Conservation (phyloP, 2,888 invertebrate genomes). For the Merodon equestris region DNA sequence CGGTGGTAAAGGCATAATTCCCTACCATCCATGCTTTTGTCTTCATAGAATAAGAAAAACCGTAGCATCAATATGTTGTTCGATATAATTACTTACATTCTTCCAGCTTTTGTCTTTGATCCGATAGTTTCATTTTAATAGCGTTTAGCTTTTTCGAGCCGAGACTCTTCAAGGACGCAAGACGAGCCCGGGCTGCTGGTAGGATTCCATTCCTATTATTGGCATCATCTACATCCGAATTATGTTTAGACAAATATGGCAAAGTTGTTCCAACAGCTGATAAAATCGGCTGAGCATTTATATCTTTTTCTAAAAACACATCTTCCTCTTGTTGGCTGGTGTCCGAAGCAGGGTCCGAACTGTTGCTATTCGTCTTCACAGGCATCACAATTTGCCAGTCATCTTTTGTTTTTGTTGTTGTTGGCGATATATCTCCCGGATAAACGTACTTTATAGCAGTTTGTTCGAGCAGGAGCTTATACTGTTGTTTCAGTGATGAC, state of each 20-base stretch:
- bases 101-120: slow-evolving; percentile 77
- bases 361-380: slow-evolving; percentile 74
- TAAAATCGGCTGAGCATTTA: slow-evolving; percentile 21
- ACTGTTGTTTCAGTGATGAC: slow-evolving; percentile 86
- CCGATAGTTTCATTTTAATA: slow-evolving; percentile 82
- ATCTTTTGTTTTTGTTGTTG: slow-evolving; percentile 71
- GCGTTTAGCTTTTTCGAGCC: slow-evolving; percentile 85
- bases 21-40: no score
- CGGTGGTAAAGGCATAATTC: no score
- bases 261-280: slow-evolving; percentile 24
- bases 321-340: slow-evolving; percentile 76
- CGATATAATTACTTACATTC: slow-evolving; percentile 75
- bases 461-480: slow-evolving; percentile 90
- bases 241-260: slow-evolving; percentile 14
- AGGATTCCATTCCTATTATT: slow-evolving; percentile 73
- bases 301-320: slow-evolving; percentile 73
- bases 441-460: slow-evolving; percentile 86
- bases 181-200: slow-evolving; percentile 80
- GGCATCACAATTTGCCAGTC: slow-evolving; percentile 79
- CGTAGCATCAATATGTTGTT: no score
- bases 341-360: slow-evolving; percentile 76
- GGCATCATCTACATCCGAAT: slow-evolving; percentile 70
- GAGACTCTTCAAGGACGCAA: slow-evolving; percentile 84
- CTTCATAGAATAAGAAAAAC: no score
- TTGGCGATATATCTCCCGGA: slow-evolving; percentile 79